Evolutionary conservation across 2,113 vertebrate species (phyloP).

Genomic region (Strigops habroptila): DNA sequence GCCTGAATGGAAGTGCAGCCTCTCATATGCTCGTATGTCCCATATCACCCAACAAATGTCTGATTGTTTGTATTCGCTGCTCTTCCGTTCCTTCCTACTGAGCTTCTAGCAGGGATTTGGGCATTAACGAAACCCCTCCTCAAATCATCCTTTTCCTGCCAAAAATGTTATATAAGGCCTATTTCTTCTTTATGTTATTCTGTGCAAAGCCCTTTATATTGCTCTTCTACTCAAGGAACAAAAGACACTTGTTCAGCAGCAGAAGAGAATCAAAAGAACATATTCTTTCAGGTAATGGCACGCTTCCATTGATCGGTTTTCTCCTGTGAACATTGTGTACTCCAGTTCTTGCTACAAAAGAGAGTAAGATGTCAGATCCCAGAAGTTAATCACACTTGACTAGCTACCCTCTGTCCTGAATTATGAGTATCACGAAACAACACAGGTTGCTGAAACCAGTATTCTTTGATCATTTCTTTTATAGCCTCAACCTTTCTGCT

Average conservation of each 20-base stretch:
- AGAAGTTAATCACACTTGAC: constrained; percentile 26
- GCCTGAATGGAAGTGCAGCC: not conserved
- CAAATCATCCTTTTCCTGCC: not conserved
- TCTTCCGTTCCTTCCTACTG: not conserved
- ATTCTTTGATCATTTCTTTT: constrained; percentile 19
- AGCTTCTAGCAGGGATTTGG: not conserved
- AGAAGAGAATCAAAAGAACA: constrained; percentile 23
- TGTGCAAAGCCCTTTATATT: not conserved
- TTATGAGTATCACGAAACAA: not conserved
- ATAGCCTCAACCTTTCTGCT: not conserved
- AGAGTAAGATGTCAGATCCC: not conserved
- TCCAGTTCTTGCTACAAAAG: not conserved
- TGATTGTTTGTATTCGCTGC: not conserved
- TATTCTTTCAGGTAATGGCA: constrained; percentile 39
- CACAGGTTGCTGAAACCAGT: not conserved
- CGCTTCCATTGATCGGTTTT: not conserved
- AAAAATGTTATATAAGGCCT: not conserved
- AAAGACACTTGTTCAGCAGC: not conserved
- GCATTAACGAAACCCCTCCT: not conserved
- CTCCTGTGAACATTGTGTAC: not conserved
- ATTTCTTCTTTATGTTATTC: constrained; percentile 5
- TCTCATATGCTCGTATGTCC: not conserved
- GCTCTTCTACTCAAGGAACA: not conserved
- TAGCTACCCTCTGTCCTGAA: not conserved
- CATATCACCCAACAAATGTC: not conserved